These are phyloP conservation scores for Macrophya annulata DNA, from an alignment of 2,888 invertebrate species.

Conservation along the genomic window DNA sequence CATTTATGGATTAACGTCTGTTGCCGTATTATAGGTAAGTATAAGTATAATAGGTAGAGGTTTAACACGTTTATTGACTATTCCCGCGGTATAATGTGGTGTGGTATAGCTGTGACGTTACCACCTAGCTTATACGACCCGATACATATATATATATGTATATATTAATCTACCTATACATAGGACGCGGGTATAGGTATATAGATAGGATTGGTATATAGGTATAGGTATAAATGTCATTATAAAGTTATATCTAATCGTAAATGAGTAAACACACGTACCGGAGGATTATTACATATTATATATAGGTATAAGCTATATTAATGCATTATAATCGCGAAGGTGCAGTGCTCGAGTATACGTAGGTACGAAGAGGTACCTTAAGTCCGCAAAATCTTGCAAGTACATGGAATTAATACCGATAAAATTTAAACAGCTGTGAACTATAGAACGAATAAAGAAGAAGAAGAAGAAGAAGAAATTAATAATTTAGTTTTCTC, in stretches of 20 bases:
- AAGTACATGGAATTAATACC: neutral
- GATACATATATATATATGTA: neutral
- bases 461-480: neutral
- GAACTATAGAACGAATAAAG: no score
- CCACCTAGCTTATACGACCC: neutral
- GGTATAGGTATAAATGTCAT: neutral
- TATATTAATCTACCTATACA: slow-evolving; percentile 2
- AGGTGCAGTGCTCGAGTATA: neutral
- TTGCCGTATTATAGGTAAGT: neutral
- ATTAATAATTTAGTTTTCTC: neutral
- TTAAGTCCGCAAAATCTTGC: neutral
- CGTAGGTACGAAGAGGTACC: neutral
- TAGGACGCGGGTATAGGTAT: neutral
- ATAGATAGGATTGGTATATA: neutral
- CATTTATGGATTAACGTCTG: neutral
- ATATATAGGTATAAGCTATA: neutral
- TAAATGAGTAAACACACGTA: neutral
- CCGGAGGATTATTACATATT: neutral
- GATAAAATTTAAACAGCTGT: neutral
- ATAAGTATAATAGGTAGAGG: neutral
- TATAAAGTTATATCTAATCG: slow-evolving; percentile 13
- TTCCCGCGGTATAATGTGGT: slow-evolving; percentile 10
- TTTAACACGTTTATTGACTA: slow-evolving; percentile 4
- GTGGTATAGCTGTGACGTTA: neutral
- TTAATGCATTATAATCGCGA: neutral